These are phyloP conservation scores for Heliconius erato DNA, from an alignment of 2,888 invertebrate genomes.

Conservation along the genomic window DNA sequence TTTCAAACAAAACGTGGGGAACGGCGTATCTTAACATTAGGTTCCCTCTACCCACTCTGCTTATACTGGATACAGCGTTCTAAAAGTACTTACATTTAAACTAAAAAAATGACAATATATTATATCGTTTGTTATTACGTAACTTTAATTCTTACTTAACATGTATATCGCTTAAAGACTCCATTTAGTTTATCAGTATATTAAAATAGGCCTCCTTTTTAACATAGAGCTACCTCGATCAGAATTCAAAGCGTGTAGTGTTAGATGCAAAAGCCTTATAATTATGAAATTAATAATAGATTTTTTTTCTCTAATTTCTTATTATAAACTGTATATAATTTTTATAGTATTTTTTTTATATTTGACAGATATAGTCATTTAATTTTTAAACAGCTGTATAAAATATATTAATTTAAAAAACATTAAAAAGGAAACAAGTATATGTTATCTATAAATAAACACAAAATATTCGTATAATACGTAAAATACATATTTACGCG, in stretches of 20 bases:
- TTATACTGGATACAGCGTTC: background rate
- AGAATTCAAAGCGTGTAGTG: conserved; percentile 11
- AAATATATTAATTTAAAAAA: background rate
- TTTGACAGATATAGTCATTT: too few relatives aligned
- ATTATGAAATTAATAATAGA: background rate
- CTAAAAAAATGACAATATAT: background rate
- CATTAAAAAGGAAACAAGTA: background rate
- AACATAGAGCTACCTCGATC: conserved; percentile 10
- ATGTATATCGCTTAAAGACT: background rate
- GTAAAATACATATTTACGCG: background rate
- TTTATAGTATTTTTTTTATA: background rate
- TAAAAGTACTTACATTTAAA: background rate
- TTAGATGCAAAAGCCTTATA: background rate
- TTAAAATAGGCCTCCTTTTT: conserved; percentile 19
- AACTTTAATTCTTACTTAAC: background rate
- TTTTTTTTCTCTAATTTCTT: background rate
- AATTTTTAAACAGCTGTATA: background rate
- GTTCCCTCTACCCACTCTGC: too few relatives aligned
- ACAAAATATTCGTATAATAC: background rate
- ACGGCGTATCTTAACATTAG: too few relatives aligned
- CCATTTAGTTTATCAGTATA: conserved; percentile 25
- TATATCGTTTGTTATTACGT: too few relatives aligned
- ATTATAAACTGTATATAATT: background rate
- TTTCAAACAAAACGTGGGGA: too few relatives aligned
- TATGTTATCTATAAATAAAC: background rate